Base-by-base conservation (phyloP, 2,113 vertebrate species). In the Semicossyphus pulcher region DNA sequence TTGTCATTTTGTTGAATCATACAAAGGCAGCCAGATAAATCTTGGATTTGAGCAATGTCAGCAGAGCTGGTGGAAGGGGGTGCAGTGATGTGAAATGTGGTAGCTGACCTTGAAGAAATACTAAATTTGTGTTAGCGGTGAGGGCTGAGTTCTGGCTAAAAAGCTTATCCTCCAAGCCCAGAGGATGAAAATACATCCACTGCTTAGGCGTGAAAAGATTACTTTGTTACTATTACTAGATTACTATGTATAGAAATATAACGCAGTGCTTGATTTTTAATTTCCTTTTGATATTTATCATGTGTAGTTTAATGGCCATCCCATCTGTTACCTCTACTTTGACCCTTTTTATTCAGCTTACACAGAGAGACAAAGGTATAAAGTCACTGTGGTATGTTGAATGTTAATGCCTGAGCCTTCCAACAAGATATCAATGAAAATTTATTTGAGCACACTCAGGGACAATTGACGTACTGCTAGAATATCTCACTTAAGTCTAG, bases 41-140 rank as follows among this genome's bases (percentile, higher is more conserved):
- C 78, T 69, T 3, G 54, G 69, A 71, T 77, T 76, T 76, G 28
- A 81, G 86, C 85, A 76, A 72, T 28, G 73, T 86, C 77, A 86
- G 79, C 79, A 75, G 49, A 79, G 78, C 65, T 4, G 16, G 52
- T 7, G 9, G 62, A 49, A 37, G 66, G 37, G 56, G n/a, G 21
- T 56, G 80, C 32, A 44, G 59, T 15, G 59, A 71, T 72, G 78
- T 78, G 59, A 84, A 75, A 85, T 74, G 59, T 36, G 47, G 69
- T 48, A 51, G 78, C 57, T 82, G 80, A 86, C 86, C 83, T 89
- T 89, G 86, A 81, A 78, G 58, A 52, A 79, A 74, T 77, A 57
- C 68, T 84, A 56, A 37, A 41, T 84, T 84, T 81, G 41, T 79
- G 73, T 72, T 48, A 56, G 32, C 32, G 0, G 60, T 59, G 44